phyloP scores from a whole-genome alignment of 2,797 vertebrate species.

The Enteromius trimaculatus region DNA sequence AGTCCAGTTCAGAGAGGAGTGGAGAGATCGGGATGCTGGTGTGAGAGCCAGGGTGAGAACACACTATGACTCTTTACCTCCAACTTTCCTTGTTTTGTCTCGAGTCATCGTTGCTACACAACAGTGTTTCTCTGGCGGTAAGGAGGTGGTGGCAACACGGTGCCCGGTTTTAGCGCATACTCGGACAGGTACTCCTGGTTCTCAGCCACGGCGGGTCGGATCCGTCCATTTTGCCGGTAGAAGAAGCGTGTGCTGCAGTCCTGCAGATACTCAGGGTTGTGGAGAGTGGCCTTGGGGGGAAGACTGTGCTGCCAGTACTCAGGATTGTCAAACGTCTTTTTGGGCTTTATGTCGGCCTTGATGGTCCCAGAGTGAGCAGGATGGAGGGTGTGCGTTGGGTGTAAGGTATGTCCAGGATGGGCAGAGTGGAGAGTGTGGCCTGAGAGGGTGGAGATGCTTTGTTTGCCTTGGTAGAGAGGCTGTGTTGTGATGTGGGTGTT shows the following conservation, averaged over 20 bases:
- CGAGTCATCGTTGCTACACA: conserved; percentile 78
- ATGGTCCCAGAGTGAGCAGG: conserved; percentile 78
- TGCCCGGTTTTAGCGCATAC: conserved; percentile 95
- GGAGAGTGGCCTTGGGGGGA: conserved; percentile 90
- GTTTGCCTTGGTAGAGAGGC: conserved; percentile 74
- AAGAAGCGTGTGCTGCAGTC: conserved; percentile 99
- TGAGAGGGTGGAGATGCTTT: conserved; percentile 74
- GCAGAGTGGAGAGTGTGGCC: conserved; percentile 77
- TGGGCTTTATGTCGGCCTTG: conserved; percentile 87
- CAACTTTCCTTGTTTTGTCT: conserved; percentile 26
- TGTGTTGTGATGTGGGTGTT: conserved; percentile 63
- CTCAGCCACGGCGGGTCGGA: conserved; percentile 95
- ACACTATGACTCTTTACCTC: conserved; percentile 55
- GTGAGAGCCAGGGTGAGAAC: conserved; percentile 66
- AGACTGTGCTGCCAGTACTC: conserved; percentile 99
- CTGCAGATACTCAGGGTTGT: conserved; percentile 97
- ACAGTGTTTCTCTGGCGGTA: conserved; percentile 99
- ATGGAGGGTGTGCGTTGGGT: conserved; percentile 72
- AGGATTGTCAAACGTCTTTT: conserved; percentile 97
- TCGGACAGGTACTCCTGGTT: conserved; percentile 98
- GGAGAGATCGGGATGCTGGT: conserved; percentile 60
- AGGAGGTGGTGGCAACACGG: conserved; percentile 93
- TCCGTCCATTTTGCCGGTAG: conserved; percentile 97
- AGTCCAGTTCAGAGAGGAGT: conserved; percentile 53
- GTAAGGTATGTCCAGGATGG: conserved; percentile 66